Evolutionary conservation across 2,797 vertebrate genomes (phyloP).

Genomic region (Leptatherina wallacei): DNA sequence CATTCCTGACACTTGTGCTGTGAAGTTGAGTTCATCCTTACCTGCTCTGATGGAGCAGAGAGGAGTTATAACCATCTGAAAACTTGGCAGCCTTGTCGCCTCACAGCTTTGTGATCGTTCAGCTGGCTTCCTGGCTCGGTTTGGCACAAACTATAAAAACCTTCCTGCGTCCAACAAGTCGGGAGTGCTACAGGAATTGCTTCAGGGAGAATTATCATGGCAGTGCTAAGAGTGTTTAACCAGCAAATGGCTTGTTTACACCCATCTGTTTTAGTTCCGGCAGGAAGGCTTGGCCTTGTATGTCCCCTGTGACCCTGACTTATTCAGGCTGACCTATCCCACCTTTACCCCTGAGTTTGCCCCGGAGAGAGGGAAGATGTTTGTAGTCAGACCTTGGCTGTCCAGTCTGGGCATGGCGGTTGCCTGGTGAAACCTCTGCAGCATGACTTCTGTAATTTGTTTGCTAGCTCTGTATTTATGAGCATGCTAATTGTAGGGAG

Average conservation of each 20-base stretch:
- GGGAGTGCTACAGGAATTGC: slow-evolving; percentile 37
- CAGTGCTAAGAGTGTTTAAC: slow-evolving; percentile 56
- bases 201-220: slow-evolving; percentile 58
- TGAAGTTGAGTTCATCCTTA: background rate
- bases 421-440: slow-evolving; percentile 66
- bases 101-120: slow-evolving; percentile 23
- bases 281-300: slow-evolving; percentile 25
- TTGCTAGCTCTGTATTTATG: slow-evolving; percentile 82
- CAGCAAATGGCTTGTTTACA: slow-evolving; percentile 72
- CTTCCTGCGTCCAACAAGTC: slow-evolving; percentile 33
- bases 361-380: slow-evolving; percentile 27
- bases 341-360: slow-evolving; percentile 21
- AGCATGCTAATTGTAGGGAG: slow-evolving; percentile 84
- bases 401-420: slow-evolving; percentile 61
- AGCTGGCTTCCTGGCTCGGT: slow-evolving; percentile 24
- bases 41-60: slow-evolving; percentile 9
- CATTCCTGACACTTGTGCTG: slow-evolving; percentile 37
- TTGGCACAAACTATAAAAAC: slow-evolving; percentile 5
- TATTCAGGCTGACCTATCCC: slow-evolving; percentile 23
- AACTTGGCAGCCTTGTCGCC: slow-evolving; percentile 25
- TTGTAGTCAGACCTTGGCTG: slow-evolving; percentile 49
- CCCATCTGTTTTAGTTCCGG: slow-evolving; percentile 64
- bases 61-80: slow-evolving; percentile 12
- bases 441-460: slow-evolving; percentile 83
- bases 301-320: slow-evolving; percentile 33